These are phyloP conservation scores for Troilus luridus DNA, from an alignment of 2,888 invertebrate species.

Conservation along the genomic window DNA sequence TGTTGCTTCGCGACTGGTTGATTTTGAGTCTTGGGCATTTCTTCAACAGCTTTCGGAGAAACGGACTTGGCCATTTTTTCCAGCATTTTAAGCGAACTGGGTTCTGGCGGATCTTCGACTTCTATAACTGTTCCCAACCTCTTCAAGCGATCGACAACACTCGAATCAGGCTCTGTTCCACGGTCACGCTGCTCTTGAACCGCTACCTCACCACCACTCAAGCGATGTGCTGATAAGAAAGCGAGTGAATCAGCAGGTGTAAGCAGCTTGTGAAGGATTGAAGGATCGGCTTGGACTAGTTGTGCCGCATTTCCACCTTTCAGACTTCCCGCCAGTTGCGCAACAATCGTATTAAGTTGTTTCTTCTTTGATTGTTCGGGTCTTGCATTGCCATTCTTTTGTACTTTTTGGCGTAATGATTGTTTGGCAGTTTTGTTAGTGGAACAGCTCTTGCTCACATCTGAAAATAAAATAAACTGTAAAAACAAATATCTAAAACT, in stretches of 20 bases:
- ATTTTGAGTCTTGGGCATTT: not conserved
- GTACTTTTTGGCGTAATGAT: constrained; percentile 5
- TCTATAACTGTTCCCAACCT: constrained; percentile 66
- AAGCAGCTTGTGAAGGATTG: not conserved
- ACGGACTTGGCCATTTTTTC: constrained; percentile 60
- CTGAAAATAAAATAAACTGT: constrained; percentile 22
- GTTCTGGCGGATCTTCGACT: constrained; percentile 63
- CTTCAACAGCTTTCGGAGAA: not conserved
- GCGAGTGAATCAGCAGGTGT: constrained; percentile 40
- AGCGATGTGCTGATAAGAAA: constrained; percentile 5
- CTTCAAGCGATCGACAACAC: constrained; percentile 65
- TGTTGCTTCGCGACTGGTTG: constrained; percentile 55
- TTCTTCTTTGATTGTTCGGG: constrained; percentile 36
- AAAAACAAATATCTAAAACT: not conserved
- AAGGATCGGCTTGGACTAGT: constrained; percentile 16
- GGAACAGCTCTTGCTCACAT: constrained; percentile 1
- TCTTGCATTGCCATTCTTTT: constrained; percentile 23
- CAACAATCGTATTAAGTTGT: constrained; percentile 52
- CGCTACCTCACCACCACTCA: constrained; percentile 47
- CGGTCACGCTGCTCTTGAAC: constrained; percentile 45
- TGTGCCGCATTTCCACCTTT: not conserved
- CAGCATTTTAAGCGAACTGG: constrained; percentile 59
- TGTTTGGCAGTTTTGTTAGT: constrained; percentile 26
- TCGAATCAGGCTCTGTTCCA: constrained; percentile 37
- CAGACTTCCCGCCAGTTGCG: constrained; percentile 41